Evolutionary conservation across 2,888 invertebrate genomes (phyloP), one percentile per base, ranked within the genome.

Genomic region (Calameuta pallipes): DNA sequence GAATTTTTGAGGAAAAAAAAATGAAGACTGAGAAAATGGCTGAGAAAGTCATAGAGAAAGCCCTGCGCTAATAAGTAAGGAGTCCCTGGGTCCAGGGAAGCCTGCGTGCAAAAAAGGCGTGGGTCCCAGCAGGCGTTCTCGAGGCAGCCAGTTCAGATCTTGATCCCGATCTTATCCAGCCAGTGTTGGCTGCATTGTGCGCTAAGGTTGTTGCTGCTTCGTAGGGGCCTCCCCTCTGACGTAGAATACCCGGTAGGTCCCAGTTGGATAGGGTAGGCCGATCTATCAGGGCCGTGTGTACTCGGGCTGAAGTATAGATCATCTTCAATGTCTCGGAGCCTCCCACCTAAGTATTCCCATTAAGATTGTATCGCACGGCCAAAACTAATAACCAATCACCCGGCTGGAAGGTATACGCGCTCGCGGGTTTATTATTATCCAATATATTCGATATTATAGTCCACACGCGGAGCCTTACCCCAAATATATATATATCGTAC

Each of bases 301-400:
- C 82, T 81, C 80, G 86, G 76, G 77, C 74, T 34, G 77, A 81
- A 82, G 87, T 87, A 86, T 89, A 88, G 88, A 90, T 89, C 87
- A 88, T 87, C 87, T 85, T 85, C 86, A 85, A 85, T 88, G 89
- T 87, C 88, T 88, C 84, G 88, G 88, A 88, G 87, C 90, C 90
- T 88, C 89, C 90, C 89, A 89, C 88, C 89, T 87, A 89, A 90
- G 89, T 89, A 90, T 89, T 90, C 87, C 89, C 88, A 89, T 89
- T 88, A 89, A 89, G 89, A 89, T 90, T 83, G 82, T 89, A 90
- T 90, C 90, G 83, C 82, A 73, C 78, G 80, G 87, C 89, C 87
- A 90, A 90, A 89, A 90, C 90, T 90, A 89, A 90, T 89, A 90
- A 88, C 89, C 89, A 90, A 90, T 90, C 89, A 87, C 84, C 87